Base-by-base conservation (phyloP, 2,888 invertebrate species). In the Diaprepes abbreviatus region DNA sequence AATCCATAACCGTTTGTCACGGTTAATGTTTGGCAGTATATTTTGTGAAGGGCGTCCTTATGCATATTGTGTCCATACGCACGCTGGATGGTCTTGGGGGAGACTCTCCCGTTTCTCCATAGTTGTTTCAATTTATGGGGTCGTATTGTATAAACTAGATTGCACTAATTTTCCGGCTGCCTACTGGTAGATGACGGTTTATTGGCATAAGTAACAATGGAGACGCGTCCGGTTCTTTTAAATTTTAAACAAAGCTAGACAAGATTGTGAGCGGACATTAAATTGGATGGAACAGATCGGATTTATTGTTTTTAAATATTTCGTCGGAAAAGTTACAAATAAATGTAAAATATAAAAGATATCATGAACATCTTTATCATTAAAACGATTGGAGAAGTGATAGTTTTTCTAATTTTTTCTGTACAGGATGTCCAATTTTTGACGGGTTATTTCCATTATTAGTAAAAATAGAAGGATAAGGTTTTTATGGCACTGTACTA, bases 1-100 rank as follows among this genome's bases (percentile, higher is more conserved):
- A 84, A 83, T 81, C 78, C 84, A 84, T 84, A 83, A 83, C 80
- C 83, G 83, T 84, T 83, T 83, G 80, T 84, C 83, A 84, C 80
- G 77, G 80, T 80, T 70, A 72, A 72, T 72, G 72, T 66, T 62
- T 70, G 63, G 60, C 62, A 43, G 58, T 69, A 72, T 66, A 70
- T 69, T 69, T 70, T 45, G 48, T 62, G 65, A 66, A 69, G 72
- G 66, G 72, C 72, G 72, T 72, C 65, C 72, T 72, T 71, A 71
- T 71, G 68, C 68, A 68, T 68, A 71, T 68, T 52, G 68, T 67
- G 68, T 68, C 65, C 68, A 67, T 65, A 66, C 59, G 43, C 54
- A 60, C 33, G 38, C 66, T 60, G 55, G 50, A 50, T 50, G 66
- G 52, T 57, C 55, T 57, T 68, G 52, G 28, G 58, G 64, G 63